Conservation (phyloP, 1,140 invertebrate species). For the Brachionus sp. region DNA sequence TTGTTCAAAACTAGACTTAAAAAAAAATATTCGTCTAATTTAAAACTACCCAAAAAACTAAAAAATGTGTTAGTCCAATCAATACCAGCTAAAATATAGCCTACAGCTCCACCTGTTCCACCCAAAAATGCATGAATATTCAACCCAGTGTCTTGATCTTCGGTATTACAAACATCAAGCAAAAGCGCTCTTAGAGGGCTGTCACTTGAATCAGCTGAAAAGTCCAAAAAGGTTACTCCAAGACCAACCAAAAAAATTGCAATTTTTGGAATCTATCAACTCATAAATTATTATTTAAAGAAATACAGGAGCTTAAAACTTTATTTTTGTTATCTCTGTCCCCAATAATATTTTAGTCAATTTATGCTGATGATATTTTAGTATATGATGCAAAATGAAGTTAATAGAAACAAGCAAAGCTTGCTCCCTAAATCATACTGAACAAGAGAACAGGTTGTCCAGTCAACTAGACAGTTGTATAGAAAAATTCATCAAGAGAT, state of each 20-base stretch:
- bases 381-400: too few relatives aligned
- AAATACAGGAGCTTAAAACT: not conserved
- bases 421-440: too few relatives aligned
- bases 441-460: too few relatives aligned
- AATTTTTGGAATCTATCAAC: conserved; percentile 11
- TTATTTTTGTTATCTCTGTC: too few relatives aligned
- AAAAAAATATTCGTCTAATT: not conserved
- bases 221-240: conserved; percentile 37
- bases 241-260: conserved; percentile 27
- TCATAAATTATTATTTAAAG: not conserved
- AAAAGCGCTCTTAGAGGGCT: conserved; percentile 33
- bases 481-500: too few relatives aligned
- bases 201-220: conserved; percentile 34
- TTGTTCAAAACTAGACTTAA: not conserved
- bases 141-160: conserved; percentile 44
- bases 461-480: too few relatives aligned
- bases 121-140: conserved; percentile 41
- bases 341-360: too few relatives aligned
- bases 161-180: conserved; percentile 13
- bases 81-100: conserved; percentile 62
- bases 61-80: conserved; percentile 57
- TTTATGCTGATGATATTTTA: too few relatives aligned
- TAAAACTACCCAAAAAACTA: not conserved
- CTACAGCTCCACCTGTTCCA: conserved; percentile 60
- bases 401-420: too few relatives aligned